phyloP scores from a whole-genome alignment of 1,140 invertebrate species.

The Cotesia vestalis region DNA sequence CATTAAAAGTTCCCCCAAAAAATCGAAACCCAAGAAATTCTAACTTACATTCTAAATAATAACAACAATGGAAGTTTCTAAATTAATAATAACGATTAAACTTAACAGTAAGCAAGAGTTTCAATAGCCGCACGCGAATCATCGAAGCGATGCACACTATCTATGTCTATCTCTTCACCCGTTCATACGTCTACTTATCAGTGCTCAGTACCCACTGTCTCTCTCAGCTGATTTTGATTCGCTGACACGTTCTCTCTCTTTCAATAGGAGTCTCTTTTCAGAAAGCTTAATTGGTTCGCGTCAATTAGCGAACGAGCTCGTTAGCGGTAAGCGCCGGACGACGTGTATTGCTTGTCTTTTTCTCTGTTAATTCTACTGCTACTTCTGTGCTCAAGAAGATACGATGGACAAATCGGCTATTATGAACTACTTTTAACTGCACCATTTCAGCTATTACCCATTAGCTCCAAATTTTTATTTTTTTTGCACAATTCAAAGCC shows the following conservation, averaged over 20 bases:
- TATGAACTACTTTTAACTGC: background rate
- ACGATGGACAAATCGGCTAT: constrained; percentile 3
- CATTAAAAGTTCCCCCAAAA: too few species aligned
- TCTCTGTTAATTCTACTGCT: too few species aligned
- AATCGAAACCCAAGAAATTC: too few species aligned
- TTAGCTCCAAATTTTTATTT: too few species aligned
- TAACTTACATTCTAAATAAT: too few species aligned
- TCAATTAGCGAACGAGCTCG: constrained; percentile 51
- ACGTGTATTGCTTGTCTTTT: constrained; percentile 14
- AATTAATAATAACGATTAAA: constrained; percentile 13
- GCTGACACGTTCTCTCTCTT: background rate
- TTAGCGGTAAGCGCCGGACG: constrained; percentile 48
- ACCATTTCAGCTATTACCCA: too few species aligned
- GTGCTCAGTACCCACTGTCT: background rate
- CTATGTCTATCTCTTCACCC: background rate
- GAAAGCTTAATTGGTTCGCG: constrained; percentile 46
- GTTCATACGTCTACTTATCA: background rate
- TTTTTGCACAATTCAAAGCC: too few species aligned
- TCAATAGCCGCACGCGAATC: constrained; percentile 34
- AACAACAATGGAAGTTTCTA: background rate
- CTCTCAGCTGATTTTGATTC: background rate
- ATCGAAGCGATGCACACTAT: constrained; percentile 28
- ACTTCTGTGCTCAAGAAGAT: too few species aligned
- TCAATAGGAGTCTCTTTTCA: background rate
- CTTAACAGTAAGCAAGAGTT: background rate